These are phyloP conservation scores for Drosophila asahinai DNA, from an alignment of 1,140 invertebrate species.

Conservation along the genomic window DNA sequence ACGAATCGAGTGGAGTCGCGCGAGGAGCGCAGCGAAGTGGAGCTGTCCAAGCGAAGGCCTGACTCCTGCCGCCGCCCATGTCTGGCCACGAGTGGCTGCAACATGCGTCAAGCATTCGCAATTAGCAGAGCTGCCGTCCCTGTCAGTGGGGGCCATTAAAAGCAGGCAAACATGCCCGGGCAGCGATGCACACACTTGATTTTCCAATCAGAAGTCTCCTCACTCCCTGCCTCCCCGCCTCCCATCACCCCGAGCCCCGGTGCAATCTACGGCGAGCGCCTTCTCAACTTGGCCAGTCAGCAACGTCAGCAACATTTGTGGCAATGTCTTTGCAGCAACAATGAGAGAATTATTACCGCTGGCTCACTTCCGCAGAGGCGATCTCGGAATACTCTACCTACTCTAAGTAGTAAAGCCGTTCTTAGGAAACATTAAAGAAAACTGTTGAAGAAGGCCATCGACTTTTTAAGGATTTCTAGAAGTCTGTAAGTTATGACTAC, in stretches of 20 bases:
- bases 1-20: conserved; percentile 19
- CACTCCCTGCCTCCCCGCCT: not conserved
- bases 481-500: not conserved
- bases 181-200: conserved; percentile 70
- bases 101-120: conserved; percentile 83
- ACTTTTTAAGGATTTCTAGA: not conserved
- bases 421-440: not conserved
- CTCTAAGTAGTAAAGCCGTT: too few species aligned
- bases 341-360: conserved; percentile 38
- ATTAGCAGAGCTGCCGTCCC: conserved; percentile 69
- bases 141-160: conserved; percentile 77
- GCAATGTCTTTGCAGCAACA: conserved; percentile 64
- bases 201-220: conserved; percentile 74
- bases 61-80: conserved; percentile 50
- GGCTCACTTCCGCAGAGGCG: accelerated
- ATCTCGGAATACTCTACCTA: conserved; percentile 19
- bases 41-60: conserved; percentile 72
- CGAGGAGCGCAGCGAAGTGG: conserved; percentile 40
- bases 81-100: conserved; percentile 74
- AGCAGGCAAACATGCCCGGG: conserved; percentile 64
- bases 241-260: not conserved
- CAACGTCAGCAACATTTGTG: conserved; percentile 75
- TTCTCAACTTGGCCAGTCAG: conserved; percentile 56
- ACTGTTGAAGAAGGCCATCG: not conserved
- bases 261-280: conserved; percentile 41